phyloP scores from a whole-genome alignment of 1,140 invertebrate genomes.

The Zaprionus nigranus region DNA sequence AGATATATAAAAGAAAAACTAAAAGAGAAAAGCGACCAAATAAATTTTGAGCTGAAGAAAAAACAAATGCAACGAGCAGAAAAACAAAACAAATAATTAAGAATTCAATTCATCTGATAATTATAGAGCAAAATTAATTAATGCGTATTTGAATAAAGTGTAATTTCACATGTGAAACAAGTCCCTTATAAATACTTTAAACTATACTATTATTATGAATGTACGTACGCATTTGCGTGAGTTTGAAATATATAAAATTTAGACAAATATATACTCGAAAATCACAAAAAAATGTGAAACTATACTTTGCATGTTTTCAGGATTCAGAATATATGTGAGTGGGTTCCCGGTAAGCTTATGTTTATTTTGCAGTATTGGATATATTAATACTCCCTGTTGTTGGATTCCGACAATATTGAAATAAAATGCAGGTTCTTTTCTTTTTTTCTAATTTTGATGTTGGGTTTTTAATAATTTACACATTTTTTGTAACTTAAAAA shows the following conservation, averaged over 20 bases:
- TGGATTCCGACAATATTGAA: neutral
- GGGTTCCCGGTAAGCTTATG: too few species aligned
- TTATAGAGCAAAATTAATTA: conserved; percentile 12
- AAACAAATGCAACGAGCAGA: conserved; percentile 22
- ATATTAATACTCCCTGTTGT: neutral
- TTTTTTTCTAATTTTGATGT: conserved; percentile 27
- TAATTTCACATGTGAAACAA: conserved; percentile 21
- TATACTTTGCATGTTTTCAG: neutral
- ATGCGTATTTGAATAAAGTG: conserved; percentile 34
- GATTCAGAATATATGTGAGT: neutral
- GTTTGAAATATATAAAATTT: conserved; percentile 20
- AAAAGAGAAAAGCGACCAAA: conserved; percentile 36
- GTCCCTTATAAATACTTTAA: conserved; percentile 25
- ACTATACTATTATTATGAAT: conserved; percentile 29
- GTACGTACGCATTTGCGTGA: conserved; percentile 23
- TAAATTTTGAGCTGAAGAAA: conserved; percentile 43
- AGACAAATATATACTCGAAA: conserved; percentile 20
- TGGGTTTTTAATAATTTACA: conserved; percentile 33
- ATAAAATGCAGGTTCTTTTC: conserved; percentile 11
- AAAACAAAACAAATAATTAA: conserved; percentile 17
- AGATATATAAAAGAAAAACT: conserved; percentile 17
- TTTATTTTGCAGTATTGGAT: neutral
- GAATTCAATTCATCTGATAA: conserved; percentile 25
- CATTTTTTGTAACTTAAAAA: conserved; percentile 34
- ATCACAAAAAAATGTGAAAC: neutral